Evolutionary conservation across 1,140 invertebrate genomes (phyloP), one percentile per base, ranked within the genome.

Genomic region (Glomeris maerens): DNA sequence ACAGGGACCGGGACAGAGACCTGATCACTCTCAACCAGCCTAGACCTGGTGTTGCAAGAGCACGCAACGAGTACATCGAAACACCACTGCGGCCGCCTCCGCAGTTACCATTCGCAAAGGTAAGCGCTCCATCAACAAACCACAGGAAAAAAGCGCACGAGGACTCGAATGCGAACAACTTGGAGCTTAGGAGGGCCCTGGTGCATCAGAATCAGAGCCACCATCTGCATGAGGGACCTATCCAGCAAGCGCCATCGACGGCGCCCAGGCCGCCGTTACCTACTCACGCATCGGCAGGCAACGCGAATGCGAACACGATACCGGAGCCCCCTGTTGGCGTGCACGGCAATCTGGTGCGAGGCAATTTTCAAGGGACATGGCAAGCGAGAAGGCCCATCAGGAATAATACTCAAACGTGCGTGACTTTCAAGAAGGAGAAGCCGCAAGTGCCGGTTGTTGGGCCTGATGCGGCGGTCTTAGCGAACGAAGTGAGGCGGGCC

Each of bases 51-150:
- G 75, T 72, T 61, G 81, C 84, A 64, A 72, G 84, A 55, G 73
- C 77, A 59, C 76, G 75, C 63, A 89, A 88, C 73, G 81, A 84
- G 62, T 88, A 88, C 71, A 83, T 87, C 63, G 84, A 89, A 62
- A 82, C 83, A 51, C 84, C 84, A 56, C 74, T 82, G 55, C 62
- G 71, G 58, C 58, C 67, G 60, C 59, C 60, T 49, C 52, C 50
- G 40, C n/a, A n/a, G n/a, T n/a, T n/a, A n/a, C n/a, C n/a, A n/a
- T n/a, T n/a, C n/a, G n/a, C n/a, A n/a, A n/a, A n/a, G n/a, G n/a
- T n/a, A n/a, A n/a, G n/a, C n/a, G n/a, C n/a, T n/a, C n/a, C n/a
- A n/a, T 39, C 25, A 36, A 21, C 4, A 21, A 46, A 29, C 28
- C 20, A 17, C 26, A 22, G 27, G 27, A 14, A 39, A 26, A 17